phyloP scores from a whole-genome alignment of 2,113 vertebrate genomes.

The Myocastor coypus region DNA sequence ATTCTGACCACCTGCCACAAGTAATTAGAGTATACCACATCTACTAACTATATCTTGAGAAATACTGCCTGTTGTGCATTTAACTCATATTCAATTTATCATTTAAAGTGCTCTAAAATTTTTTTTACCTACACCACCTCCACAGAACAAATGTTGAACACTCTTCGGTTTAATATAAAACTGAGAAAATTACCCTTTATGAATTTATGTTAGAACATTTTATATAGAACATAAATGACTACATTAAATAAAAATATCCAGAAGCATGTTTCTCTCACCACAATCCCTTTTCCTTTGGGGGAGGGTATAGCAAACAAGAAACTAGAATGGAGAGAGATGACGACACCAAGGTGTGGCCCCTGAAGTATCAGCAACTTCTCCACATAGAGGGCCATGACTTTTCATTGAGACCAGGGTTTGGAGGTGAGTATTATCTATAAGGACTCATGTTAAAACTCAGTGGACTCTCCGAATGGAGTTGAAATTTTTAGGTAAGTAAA shows the following conservation, averaged over 20 bases:
- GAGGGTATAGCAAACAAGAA: conserved; percentile 88
- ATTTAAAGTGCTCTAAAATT: not conserved
- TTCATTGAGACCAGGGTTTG: conserved; percentile 94
- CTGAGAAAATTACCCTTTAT: conserved; percentile 34
- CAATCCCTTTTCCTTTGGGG: not conserved
- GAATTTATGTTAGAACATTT: not conserved
- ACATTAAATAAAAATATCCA: conserved; percentile 38
- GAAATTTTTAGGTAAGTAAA: not conserved
- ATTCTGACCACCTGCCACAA: not conserved
- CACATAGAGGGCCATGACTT: conserved; percentile 95
- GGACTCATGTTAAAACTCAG: not conserved
- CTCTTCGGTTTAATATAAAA: conserved; percentile 22
- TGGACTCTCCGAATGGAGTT: not conserved
- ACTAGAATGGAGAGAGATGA: conserved; percentile 92
- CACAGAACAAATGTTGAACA: conserved; percentile 64
- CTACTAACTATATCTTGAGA: not conserved
- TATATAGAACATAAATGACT: not conserved
- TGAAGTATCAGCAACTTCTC: conserved; percentile 93
- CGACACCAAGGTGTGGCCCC: conserved; percentile 91
- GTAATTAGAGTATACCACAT: not conserved
- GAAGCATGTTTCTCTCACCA: conserved; percentile 25
- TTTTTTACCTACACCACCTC: conserved; percentile 59
- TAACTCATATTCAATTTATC: not conserved
- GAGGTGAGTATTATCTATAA: conserved; percentile 87
- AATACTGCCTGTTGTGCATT: not conserved